phyloP scores from a whole-genome alignment of 2,888 invertebrate genomes.

The Teleogryllus oceanicus region DNA sequence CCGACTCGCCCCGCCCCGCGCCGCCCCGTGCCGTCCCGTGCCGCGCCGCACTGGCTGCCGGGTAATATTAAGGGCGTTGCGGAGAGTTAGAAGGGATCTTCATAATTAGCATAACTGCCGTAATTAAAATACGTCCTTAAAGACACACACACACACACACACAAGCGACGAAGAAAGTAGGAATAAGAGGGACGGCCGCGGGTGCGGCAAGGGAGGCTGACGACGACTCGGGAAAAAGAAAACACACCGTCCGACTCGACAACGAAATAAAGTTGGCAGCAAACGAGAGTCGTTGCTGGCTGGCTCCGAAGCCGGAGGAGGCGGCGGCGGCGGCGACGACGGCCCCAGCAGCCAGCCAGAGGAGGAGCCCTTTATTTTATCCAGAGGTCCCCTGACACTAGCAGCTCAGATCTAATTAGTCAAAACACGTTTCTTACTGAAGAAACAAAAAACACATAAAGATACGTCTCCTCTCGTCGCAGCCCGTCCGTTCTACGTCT shows the following conservation, averaged over 20 bases:
- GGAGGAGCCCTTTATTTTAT: not conserved
- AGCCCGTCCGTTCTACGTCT: not conserved
- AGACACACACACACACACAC: not conserved
- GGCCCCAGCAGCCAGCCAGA: not conserved
- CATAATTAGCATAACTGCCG: constrained; percentile 60
- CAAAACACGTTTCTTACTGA: constrained; percentile 18
- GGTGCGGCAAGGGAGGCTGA: not conserved
- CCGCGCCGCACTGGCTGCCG: not conserved
- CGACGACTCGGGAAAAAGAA: not conserved
- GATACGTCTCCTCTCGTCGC: not conserved
- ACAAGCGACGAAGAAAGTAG: not conserved
- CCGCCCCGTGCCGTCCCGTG: not conserved
- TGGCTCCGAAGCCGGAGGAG: not conserved
- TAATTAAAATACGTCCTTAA: constrained; percentile 60
- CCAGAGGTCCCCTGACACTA: constrained; percentile 4
- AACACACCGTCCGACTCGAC: not conserved
- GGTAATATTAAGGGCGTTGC: not conserved
- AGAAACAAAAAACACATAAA: not conserved
- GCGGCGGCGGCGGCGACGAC: not conserved
- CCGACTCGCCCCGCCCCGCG: not conserved
- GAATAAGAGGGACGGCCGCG: not conserved
- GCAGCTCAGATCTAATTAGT: constrained; percentile 18
- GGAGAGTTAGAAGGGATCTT: constrained; percentile 40
- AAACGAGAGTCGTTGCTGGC: not conserved
- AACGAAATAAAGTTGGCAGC: constrained; percentile 18